Percentiles rank a stretch among this genome's conserved stretches.
These are phyloP conservation scores for Halictus ligatus DNA, from an alignment of 2,888 invertebrate genomes.

Conservation along the genomic window DNA sequence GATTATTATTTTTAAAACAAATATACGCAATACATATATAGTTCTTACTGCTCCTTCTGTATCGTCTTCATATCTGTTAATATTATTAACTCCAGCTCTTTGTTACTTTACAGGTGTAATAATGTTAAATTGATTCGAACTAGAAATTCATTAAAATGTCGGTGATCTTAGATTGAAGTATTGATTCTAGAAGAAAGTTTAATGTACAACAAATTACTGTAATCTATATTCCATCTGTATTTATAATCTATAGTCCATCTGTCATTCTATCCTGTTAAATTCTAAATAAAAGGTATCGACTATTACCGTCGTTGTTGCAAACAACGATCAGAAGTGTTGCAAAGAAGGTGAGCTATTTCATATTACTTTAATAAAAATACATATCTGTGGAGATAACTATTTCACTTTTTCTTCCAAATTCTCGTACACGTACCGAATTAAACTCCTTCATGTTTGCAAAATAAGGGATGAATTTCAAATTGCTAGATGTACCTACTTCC, in stretches of 20 bases:
- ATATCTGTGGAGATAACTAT: no score
- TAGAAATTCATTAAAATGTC: neutral
- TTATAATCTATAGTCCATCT: slow-evolving; percentile 1
- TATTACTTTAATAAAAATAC: no score
- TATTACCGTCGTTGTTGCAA: no score
- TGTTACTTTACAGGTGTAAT: neutral
- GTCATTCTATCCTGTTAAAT: neutral
- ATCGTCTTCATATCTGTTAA: neutral
- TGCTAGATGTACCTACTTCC: no score
- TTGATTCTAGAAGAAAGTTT: slow-evolving; percentile 8
- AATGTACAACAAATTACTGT: slow-evolving; percentile 7
- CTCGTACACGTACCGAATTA: no score
- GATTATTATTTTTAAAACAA: neutral
- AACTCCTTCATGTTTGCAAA: no score
- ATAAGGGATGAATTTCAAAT: no score
- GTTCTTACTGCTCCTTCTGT: neutral
- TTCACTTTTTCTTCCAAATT: no score
- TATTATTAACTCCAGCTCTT: neutral
- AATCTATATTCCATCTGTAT: neutral
- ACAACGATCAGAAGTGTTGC: no score
- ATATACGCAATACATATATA: neutral
- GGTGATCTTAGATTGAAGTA: slow-evolving; percentile 2
- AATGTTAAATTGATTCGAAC: neutral
- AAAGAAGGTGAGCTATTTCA: no score
- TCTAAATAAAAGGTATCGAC: no score